phyloP scores from a whole-genome alignment of 2,888 invertebrate species.

The Leistus spinibarbis region DNA sequence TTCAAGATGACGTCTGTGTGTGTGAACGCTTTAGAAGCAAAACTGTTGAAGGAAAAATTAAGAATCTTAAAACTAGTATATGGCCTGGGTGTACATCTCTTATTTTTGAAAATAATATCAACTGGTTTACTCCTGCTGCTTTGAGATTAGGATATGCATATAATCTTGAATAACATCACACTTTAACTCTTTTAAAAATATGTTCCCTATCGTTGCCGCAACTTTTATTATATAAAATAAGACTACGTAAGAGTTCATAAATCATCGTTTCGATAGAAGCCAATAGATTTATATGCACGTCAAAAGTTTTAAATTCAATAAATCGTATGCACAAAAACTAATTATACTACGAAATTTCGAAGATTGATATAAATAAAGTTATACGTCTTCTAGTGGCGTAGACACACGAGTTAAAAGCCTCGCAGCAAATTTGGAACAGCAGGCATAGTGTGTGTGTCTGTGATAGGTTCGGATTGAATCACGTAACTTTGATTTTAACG shows the following conservation, averaged over 20 bases:
- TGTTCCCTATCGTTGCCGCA: too few relatives aligned
- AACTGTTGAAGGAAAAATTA: too few relatives aligned
- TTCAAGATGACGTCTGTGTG: too few relatives aligned
- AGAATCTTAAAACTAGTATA: too few relatives aligned
- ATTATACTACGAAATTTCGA: constrained; percentile 35
- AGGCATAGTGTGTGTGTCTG: neutral
- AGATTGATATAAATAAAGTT: constrained; percentile 24
- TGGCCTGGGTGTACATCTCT: too few relatives aligned
- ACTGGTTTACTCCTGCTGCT: too few relatives aligned
- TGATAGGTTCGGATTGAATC: constrained; percentile 37
- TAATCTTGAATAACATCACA: too few relatives aligned
- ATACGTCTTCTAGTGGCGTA: neutral
- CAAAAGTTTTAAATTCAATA: constrained; percentile 37
- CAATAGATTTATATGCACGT: constrained; percentile 29
- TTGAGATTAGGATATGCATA: too few relatives aligned
- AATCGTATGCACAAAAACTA: constrained; percentile 25
- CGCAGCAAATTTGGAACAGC: neutral
- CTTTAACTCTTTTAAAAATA: too few relatives aligned
- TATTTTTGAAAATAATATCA: too few relatives aligned
- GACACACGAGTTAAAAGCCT: neutral
- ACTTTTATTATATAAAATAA: too few relatives aligned
- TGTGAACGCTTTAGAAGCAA: too few relatives aligned
- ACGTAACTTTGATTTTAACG: constrained; percentile 40
- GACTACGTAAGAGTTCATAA: neutral
- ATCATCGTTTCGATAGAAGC: neutral